Evolutionary conservation across 1,140 invertebrate species (phyloP).

Genomic region (Drosophila quadrilineata): DNA sequence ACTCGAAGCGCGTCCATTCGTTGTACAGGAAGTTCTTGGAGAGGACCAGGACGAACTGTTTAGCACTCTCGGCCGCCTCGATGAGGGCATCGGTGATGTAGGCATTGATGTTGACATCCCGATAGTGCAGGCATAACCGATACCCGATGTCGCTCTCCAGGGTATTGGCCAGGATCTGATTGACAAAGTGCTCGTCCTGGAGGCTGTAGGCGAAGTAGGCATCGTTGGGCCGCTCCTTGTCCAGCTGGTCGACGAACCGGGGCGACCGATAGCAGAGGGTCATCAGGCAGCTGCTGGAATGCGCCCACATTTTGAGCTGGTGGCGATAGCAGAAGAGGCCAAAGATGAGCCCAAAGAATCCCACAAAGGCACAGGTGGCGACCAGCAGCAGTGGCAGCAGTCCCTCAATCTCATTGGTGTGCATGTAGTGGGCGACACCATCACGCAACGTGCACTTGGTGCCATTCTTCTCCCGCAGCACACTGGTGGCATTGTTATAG

Average conservation of each 20-base stretch:
- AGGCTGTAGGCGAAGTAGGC: constrained; percentile 95
- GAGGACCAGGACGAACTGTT: constrained; percentile 93
- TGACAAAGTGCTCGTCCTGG: constrained; percentile 94
- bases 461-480: constrained; percentile 86
- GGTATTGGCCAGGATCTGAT: constrained; percentile 90
- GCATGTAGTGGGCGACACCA: constrained; percentile 86
- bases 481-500: constrained; percentile 86
- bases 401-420: constrained; percentile 89
- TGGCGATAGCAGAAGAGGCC: constrained; percentile 90
- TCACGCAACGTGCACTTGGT: constrained; percentile 86
- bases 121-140: constrained; percentile 91
- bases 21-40: constrained; percentile 96
- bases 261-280: constrained; percentile 92
- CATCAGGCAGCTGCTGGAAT: constrained; percentile 87
- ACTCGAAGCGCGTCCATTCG: constrained; percentile 96
- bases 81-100: constrained; percentile 94
- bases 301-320: constrained; percentile 92
- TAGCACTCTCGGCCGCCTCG: constrained; percentile 94
- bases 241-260: constrained; percentile 87
- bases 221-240: constrained; percentile 93
- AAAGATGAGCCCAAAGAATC: constrained; percentile 87
- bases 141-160: constrained; percentile 91
- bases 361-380: constrained; percentile 88
- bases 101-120: constrained; percentile 91
- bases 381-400: constrained; percentile 89